A percentile compares a stretch with the other conserved stretches of the same genome.
Evolutionary conservation across 2,797 vertebrate species (phyloP).

Genomic region (Staurois parvus): DNA sequence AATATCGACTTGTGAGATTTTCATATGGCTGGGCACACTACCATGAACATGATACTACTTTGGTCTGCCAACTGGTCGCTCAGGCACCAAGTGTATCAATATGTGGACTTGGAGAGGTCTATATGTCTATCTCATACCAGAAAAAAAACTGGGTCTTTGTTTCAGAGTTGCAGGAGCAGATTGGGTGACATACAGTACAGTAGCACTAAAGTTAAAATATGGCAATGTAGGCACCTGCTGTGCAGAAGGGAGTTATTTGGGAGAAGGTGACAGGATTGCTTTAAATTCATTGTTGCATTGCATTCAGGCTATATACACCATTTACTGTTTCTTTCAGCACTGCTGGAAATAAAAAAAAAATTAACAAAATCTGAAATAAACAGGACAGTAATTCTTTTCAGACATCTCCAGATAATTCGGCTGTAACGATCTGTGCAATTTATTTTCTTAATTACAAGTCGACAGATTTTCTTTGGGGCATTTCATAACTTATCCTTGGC

Average conservation of each 20-base stretch:
- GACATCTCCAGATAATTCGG: slow-evolving; percentile 61
- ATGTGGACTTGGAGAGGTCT: too few species aligned
- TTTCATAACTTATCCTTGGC: slow-evolving; percentile 60
- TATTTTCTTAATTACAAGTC: slow-evolving; percentile 63
- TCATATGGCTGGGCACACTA: too few species aligned
- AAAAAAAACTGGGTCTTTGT: background rate
- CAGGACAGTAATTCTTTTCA: slow-evolving; percentile 61
- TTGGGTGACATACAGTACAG: too few species aligned
- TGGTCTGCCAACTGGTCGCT: too few species aligned
- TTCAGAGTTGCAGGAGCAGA: background rate
- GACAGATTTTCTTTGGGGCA: slow-evolving; percentile 60
- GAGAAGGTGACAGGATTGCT: background rate
- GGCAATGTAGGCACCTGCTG: background rate
- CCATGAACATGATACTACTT: too few species aligned
- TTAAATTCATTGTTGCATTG: slow-evolving; percentile 36
- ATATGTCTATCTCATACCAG: background rate
- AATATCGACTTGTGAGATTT: too few species aligned
- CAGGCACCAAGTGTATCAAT: background rate
- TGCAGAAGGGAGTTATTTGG: background rate
- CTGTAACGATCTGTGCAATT: slow-evolving; percentile 61
- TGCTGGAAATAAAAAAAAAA: slow-evolving; percentile 46
- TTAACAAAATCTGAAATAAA: slow-evolving; percentile 58
- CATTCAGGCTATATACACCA: slow-evolving; percentile 30
- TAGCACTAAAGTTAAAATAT: background rate
- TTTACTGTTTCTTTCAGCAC: slow-evolving; percentile 37